These are phyloP conservation scores for Delichon dasypus DNA, from an alignment of 2,797 vertebrate genomes.

Conservation along the genomic window DNA sequence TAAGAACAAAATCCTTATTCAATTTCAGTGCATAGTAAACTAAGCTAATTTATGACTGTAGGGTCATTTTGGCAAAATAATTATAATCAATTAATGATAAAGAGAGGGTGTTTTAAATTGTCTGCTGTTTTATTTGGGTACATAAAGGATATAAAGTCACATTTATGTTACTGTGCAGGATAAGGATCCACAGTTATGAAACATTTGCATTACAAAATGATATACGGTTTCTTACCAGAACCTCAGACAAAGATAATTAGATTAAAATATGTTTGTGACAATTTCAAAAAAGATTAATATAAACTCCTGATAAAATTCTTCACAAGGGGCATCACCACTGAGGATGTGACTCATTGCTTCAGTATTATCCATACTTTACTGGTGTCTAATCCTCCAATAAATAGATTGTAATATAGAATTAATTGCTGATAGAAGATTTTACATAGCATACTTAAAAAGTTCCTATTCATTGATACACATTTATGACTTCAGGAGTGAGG, in stretches of 20 bases:
- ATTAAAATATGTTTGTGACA: constrained; percentile 26
- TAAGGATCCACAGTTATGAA: not conserved
- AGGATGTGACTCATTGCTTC: not conserved
- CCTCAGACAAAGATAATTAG: constrained; percentile 19
- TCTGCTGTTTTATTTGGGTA: not conserved
- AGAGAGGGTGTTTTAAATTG: constrained; percentile 1
- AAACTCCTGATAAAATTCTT: constrained; percentile 8
- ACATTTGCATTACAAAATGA: constrained; percentile 19
- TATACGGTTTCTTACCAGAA: not conserved
- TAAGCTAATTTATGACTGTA: not conserved
- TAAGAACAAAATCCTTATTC: not conserved
- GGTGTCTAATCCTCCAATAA: not conserved
- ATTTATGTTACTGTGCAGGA: not conserved
- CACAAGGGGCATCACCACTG: not conserved
- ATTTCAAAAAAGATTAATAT: not conserved
- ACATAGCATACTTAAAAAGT: not conserved
- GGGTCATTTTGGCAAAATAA: constrained; percentile 5
- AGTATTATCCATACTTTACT: not conserved
- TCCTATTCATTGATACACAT: not conserved
- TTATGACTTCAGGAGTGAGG: not conserved
- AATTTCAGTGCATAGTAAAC: not conserved
- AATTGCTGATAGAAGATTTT: not conserved
- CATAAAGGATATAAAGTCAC: not conserved
- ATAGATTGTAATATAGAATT: not conserved
- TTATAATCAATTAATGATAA: not conserved